These are phyloP conservation scores for Oophaga sylvatica DNA, from an alignment of 2,797 vertebrate species.

Conservation along the genomic window DNA sequence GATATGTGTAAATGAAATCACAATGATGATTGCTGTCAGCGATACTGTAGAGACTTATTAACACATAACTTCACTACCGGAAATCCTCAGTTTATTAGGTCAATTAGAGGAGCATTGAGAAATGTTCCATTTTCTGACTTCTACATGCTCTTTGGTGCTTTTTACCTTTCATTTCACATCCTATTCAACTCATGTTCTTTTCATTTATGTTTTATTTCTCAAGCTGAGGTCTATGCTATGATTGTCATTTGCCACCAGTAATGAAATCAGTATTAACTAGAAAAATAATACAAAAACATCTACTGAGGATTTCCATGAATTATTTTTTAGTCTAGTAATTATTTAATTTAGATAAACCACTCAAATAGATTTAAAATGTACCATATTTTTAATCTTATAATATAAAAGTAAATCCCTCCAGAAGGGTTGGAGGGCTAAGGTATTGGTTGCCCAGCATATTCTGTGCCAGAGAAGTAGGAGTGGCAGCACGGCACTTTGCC, in stretches of 20 bases:
- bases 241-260: not conserved
- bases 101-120: no score
- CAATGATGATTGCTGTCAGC: no score
- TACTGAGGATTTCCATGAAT: not conserved
- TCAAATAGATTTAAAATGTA: no score
- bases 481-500: no score
- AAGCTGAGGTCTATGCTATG: not conserved
- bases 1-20: no score
- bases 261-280: not conserved
- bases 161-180: slow-evolving; percentile 1
- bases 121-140: not conserved
- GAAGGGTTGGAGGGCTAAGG: no score
- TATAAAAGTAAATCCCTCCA: no score
- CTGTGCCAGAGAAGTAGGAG: no score
- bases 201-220: not conserved
- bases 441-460: no score
- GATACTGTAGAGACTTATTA: not conserved
- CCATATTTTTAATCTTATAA: no score
- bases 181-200: not conserved
- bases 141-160: not conserved
- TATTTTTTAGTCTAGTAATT: not conserved
- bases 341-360: no score
- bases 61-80: not conserved
- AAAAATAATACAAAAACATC: not conserved
- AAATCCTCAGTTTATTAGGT: not conserved